phyloP scores from a whole-genome alignment of 2,888 invertebrate genomes.

The Erebia epiphron region DNA sequence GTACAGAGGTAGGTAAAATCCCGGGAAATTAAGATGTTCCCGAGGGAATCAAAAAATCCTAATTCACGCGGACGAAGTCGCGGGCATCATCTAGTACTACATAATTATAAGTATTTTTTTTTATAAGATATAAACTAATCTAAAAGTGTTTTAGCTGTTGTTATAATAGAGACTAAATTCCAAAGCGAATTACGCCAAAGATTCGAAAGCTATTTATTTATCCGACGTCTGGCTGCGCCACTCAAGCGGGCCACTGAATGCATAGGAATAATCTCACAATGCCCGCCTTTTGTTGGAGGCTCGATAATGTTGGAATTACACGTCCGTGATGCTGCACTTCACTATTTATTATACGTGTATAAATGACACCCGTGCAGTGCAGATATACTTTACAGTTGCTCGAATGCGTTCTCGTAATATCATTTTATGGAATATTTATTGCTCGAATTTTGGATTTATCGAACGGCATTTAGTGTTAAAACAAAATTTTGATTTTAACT shows the following conservation, averaged over 20 bases:
- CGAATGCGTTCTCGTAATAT: not conserved
- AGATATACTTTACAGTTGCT: not conserved
- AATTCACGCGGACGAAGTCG: no score
- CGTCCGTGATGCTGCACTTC: constrained; percentile 21
- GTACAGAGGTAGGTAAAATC: no score
- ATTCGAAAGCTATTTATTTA: constrained; percentile 20
- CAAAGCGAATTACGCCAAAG: constrained; percentile 6
- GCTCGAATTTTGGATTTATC: not conserved
- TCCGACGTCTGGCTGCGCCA: not conserved
- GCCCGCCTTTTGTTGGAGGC: constrained; percentile 23
- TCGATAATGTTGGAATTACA: constrained; percentile 25
- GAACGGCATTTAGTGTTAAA: no score
- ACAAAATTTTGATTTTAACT: no score
- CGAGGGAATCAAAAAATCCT: no score
- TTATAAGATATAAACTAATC: no score
- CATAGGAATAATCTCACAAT: constrained; percentile 23
- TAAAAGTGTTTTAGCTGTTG: no score
- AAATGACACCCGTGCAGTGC: constrained; percentile 16
- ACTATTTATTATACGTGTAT: constrained; percentile 12
- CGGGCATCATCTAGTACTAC: no score
- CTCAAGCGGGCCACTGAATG: constrained; percentile 19
- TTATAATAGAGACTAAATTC: not conserved
- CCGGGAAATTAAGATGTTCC: no score
- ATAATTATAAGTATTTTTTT: no score
- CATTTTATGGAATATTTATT: not conserved